Base-by-base conservation (phyloP, 2,888 invertebrate species). In the Meiosimyza platycephala region DNA sequence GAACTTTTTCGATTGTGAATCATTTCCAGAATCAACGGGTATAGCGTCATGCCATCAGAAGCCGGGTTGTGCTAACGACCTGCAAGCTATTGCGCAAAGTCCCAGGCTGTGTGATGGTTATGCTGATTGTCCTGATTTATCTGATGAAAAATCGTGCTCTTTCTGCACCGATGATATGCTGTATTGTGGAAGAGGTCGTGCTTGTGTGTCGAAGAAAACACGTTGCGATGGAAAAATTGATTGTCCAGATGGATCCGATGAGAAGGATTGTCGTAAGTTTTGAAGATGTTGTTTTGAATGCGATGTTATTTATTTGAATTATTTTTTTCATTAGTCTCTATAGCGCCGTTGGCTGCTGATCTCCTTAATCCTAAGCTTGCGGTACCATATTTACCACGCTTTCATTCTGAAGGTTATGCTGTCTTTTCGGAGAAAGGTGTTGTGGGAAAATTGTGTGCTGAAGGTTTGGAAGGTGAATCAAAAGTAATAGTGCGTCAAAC, bases 201-300 rank as follows among this genome's bases (percentile, higher is more conserved):
- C 90, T 47, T 96, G 96, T 84, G 90, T 96, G 76, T 91, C 93
- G 0, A 87, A 88, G 11, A 89, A 89, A 70, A 90, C 93, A 79
- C 90, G 93, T 74, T 96, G 96, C 84, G 95, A 96, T 82, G 95
- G 95, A 66, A 91, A 92, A 71, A 89, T 90, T 0, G 95, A 96
- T 86, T 96, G 96, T 81, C 93, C 94, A 0, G 95, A 95, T 84
- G 95, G 93, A 50, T 93, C 94, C 77, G 96, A 96, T 80, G 96
- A 96, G 85, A 90, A 92, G 80, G 93, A 93, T 78, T 96, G 96
- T 84, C 88, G 96, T 96, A 88, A 92, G 94, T 91, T 51, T 50
- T 18, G 16, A 22, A 3, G 16, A 3, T 1, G 6, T n/a, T n/a
- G 9, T 9, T 40, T 40, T 40, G 9, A 40, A 12, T 28, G 15